These are phyloP conservation scores for Dusona sp. DNA, from an alignment of 2,888 invertebrate genomes.

Conservation along the genomic window DNA sequence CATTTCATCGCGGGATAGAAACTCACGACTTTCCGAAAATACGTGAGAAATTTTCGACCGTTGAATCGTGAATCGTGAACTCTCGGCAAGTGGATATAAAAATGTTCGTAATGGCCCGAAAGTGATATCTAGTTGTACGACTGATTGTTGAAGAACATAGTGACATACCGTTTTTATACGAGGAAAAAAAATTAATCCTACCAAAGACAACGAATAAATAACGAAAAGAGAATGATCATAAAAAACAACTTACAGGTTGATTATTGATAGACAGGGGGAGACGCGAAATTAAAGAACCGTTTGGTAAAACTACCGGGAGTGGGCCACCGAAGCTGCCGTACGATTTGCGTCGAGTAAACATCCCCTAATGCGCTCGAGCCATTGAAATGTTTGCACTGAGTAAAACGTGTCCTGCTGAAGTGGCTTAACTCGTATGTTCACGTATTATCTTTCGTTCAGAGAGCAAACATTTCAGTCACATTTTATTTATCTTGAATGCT, in stretches of 20 bases:
- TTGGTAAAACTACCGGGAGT: constrained; percentile 25
- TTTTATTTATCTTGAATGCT: constrained; percentile 26
- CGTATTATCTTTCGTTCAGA: constrained; percentile 50
- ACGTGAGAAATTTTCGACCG: constrained; percentile 56
- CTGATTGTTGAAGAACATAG: constrained; percentile 49
- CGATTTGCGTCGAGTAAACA: constrained; percentile 66
- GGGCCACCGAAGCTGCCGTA: constrained; percentile 32
- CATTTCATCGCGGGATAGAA: constrained; percentile 24
- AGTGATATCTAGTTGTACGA: constrained; percentile 51
- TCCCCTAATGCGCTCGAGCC: constrained; percentile 72
- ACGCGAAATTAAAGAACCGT: constrained; percentile 11
- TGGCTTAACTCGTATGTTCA: constrained; percentile 45
- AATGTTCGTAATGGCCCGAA: constrained; percentile 55
- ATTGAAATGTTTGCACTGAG: constrained; percentile 71
- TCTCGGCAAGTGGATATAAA: constrained; percentile 49
- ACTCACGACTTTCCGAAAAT: constrained; percentile 62
- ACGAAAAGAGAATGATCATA: constrained; percentile 19
- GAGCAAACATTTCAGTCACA: constrained; percentile 30
- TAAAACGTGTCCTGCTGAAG: constrained; percentile 62
- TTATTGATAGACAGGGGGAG: constrained; percentile 8
- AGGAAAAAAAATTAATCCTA: constrained; percentile 1
- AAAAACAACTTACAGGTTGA: constrained; percentile 21
- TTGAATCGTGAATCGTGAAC: constrained; percentile 52
- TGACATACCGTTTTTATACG: constrained; percentile 27
- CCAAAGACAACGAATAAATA: constrained; percentile 42